These are phyloP conservation scores for Ochotona curzoniae DNA, from an alignment of 2,113 vertebrate genomes.

Conservation along the genomic window DNA sequence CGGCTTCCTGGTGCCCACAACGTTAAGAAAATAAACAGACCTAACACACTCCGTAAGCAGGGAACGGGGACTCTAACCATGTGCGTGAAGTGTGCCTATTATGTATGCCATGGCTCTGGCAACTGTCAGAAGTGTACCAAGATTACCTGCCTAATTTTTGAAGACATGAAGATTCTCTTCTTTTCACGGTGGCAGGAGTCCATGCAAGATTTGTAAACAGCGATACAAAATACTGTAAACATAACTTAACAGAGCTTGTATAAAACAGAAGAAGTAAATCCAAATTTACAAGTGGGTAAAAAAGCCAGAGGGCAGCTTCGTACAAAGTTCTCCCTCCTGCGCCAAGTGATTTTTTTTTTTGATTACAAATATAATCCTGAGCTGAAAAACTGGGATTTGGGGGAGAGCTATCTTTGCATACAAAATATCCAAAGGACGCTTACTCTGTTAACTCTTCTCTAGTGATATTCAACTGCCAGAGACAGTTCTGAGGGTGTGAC, in stretches of 20 bases:
- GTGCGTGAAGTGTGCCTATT: constrained; percentile 72
- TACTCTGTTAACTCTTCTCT: constrained; percentile 79
- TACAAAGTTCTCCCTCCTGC: constrained; percentile 85
- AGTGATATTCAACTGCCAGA: constrained; percentile 81
- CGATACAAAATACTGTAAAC: constrained; percentile 91
- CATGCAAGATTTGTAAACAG: constrained; percentile 89
- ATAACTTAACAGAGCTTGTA: constrained; percentile 85
- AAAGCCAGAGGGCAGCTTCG: constrained; percentile 84
- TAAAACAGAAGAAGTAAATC: constrained; percentile 84
- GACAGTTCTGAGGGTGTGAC: constrained; percentile 78
- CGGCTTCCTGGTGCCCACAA: constrained; percentile 69
- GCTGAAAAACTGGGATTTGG: constrained; percentile 84
- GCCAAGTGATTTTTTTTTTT: constrained; percentile 83
- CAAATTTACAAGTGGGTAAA: constrained; percentile 81
- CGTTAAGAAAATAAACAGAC: constrained; percentile 23
- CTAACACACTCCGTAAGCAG: not conserved
- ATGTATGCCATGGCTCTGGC: constrained; percentile 67
- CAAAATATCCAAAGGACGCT: constrained; percentile 80
- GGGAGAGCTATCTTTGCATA: constrained; percentile 86
- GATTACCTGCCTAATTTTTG: constrained; percentile 76
- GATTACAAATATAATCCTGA: constrained; percentile 89
- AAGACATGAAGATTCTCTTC: constrained; percentile 79
- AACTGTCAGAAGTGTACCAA: constrained; percentile 70
- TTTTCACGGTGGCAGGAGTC: constrained; percentile 84
- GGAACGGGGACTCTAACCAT: not conserved